Evolutionary conservation across 2,113 vertebrate genomes (phyloP).

Genomic region (Neotoma lepida): DNA sequence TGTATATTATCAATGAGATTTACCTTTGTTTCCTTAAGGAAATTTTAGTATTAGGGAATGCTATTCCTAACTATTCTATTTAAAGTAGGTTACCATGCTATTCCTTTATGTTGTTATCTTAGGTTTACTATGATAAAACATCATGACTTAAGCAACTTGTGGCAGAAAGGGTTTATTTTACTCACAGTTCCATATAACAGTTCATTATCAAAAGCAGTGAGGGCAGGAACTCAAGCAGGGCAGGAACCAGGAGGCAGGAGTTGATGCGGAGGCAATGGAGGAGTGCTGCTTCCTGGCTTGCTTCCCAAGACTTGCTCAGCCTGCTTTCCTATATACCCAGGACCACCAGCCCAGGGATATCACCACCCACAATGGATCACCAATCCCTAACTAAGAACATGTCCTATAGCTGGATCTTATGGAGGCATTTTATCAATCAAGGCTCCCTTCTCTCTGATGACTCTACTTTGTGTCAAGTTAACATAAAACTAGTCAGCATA

Average conservation of each 20-base stretch:
- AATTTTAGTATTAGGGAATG: background rate
- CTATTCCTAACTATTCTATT: background rate
- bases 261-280: background rate
- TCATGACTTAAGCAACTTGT: background rate
- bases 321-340: background rate
- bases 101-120: background rate
- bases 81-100: background rate
- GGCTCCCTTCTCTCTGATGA: background rate
- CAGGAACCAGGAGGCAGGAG: background rate
- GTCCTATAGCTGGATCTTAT: background rate
- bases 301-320: background rate
- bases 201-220: background rate
- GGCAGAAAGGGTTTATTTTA: background rate
- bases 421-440: background rate
- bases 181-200: background rate
- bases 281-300: background rate
- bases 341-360: background rate
- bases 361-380: background rate
- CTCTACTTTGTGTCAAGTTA: background rate
- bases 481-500: background rate
- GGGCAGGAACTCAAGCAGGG: background rate
- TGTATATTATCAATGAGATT: slow-evolving; percentile 9
- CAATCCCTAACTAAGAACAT: background rate
- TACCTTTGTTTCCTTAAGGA: background rate
- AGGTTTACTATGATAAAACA: background rate